Base-by-base conservation (phyloP, 2,113 vertebrate genomes). In the Salminus brasiliensis region DNA sequence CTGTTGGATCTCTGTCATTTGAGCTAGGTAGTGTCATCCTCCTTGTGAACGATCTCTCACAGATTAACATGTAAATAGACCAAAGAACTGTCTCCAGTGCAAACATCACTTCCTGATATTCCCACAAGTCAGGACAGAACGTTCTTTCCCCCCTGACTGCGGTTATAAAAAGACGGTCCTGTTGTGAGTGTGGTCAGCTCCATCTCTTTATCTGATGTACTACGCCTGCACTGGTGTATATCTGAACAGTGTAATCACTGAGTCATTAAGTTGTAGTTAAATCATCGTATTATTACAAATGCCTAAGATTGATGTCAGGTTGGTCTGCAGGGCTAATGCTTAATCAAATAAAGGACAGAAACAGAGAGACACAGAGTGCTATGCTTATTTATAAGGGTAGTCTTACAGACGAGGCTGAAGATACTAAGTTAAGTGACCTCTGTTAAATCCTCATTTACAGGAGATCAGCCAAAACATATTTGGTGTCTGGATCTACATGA, bases 61-160 rank as follows among this genome's bases (percentile, higher is more conserved):
- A 49, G 65, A 83, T 83, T 81, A 75, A 62, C 78, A 75, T 72
- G 73, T 73, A 76, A 80, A 80, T 76, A 84, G 78, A 72, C 60
- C 2, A 60, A 32, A 71, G 74, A 70, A 32, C 59, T 71, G 70
- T 81, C 83, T 81, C 72, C 57, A 81, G 83, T 79, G 75, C 81
- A 79, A 79, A 84, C 82, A 81, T 1, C 57, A 57, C 63, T 84
- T 76, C 80, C 79, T 62, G 62, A 73, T 79, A 68, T 81, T 83
- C 82, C 72, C 82, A 79, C 25, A 52, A 62, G 45, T 81, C 43
- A 27, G 80, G 69, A 84, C 30, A 79, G 74, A 81, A 72, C 72
- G 78, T 85, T 72, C 78, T 34, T 47, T 75, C 52, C 63, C 34
- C 71, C 68, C 62, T 39, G 67, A 62, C 29, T 43, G 18, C 30